Evolutionary conservation across 1,140 invertebrate species (phyloP).

Genomic region (Hycleus cichorii): DNA sequence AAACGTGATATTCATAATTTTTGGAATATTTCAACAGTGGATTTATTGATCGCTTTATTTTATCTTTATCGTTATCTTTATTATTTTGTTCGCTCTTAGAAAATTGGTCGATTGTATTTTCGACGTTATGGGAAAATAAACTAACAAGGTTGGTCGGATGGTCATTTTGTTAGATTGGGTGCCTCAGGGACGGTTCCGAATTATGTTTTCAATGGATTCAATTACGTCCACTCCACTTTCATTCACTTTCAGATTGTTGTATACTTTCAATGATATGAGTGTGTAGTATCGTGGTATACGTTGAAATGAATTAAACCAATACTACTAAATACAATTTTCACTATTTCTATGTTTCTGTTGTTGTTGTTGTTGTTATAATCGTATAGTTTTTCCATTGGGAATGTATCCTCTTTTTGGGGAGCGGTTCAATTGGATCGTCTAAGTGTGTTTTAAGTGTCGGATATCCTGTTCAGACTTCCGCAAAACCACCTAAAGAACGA

Average conservation of each 20-base stretch:
- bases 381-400: too few relatives aligned
- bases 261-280: slow-evolving; percentile 6
- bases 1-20: too few relatives aligned
- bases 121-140: slow-evolving; percentile 8
- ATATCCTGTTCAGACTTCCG: neutral
- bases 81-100: too few relatives aligned
- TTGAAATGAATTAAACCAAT: neutral
- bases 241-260: slow-evolving; percentile 11
- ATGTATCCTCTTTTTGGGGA: neutral
- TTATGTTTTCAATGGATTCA: slow-evolving; percentile 16
- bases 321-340: too few relatives aligned
- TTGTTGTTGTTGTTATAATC: too few relatives aligned
- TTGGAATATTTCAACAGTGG: too few relatives aligned
- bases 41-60: too few relatives aligned
- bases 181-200: slow-evolving; percentile 7
- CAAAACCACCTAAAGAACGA: too few relatives aligned
- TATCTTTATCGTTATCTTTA: too few relatives aligned
- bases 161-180: slow-evolving; percentile 12
- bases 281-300: slow-evolving; percentile 1
- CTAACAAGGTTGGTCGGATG: neutral
- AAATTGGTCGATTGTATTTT: slow-evolving; percentile 5
- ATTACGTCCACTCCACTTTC: slow-evolving; percentile 14
- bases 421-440: slow-evolving; percentile 9
- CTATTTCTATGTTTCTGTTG: too few relatives aligned
- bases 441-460: slow-evolving; percentile 14